Base-by-base conservation (phyloP, 2,113 vertebrate species). In the Egretta garzetta region DNA sequence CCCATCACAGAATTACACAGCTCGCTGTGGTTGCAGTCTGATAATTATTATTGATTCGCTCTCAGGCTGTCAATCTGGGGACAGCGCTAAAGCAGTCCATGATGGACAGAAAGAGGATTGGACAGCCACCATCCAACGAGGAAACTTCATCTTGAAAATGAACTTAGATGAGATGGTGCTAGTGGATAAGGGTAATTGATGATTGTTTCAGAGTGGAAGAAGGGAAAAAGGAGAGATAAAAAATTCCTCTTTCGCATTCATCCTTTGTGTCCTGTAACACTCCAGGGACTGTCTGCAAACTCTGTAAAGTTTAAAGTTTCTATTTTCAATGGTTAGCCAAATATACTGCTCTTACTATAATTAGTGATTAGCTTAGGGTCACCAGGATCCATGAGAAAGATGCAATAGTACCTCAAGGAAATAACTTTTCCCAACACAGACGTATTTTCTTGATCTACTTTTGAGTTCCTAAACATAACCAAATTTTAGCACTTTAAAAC, bases 1-100 rank as follows among this genome's bases (percentile, higher is more conserved):
- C 97, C 97, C 68, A 92, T 97, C 96, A 96, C 97, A 97, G 98
- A 98, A 98, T 98, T 98, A 98, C 98, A 98, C 97, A 97, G 97
- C 98, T 98, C 97, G 33, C 98, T 98, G 97, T 97, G 98, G 98
- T 98, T 98, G 98, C 98, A 98, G 98, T 98, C 98, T 98, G 98
- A 99, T 99, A 99, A 99, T 99, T 99, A 99, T 99, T 99, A 99
- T 99, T 99, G 99, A 99, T 99, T 99, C 98, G 59, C 98, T 98
- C 98, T 98, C 98, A 97, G 98, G 94, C 99, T 99, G 99, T 99
- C 99, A 99, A 98, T 99, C 99, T 98, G 80, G 96, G 96, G 98
- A 98, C 97, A 97, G 98, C 91, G 95, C 97, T 97, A 86, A 98
- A 97, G 98, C 98, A 98, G 98, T 77, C 98, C 91, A 89, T 99